Evolutionary conservation across 2,797 vertebrate genomes (phyloP), one percentile per base, ranked within the genome.

Genomic region (Ispidina picta): DNA sequence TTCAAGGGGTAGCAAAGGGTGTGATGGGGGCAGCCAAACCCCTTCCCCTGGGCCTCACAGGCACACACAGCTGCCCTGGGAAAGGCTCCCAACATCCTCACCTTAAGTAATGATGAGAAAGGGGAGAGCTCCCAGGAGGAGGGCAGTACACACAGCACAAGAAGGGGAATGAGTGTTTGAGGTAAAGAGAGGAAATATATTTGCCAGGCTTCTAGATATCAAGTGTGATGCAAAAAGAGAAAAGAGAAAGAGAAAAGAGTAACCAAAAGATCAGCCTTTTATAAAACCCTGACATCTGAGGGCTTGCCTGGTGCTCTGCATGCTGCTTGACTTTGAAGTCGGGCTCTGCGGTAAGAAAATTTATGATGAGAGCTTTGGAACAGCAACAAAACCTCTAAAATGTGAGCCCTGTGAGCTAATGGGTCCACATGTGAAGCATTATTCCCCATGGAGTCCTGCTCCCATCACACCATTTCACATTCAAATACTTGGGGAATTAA

Each of bases 1-100:
- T 65, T 4, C 31, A 7, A 5, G 12, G 25, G 10, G 28, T 43
- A 13, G 9, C 0, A 6, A 52, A 19, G 7, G 2, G 5, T 1
- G 3, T 1, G 5, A 4, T 23, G 49, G 13, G 58, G 21, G 28
- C 26, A 44, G 48, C 19, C 73, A 23, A 31, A 5, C 29, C 7
- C 70, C 23, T 13, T 10, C 69, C 20, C 3, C 3, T 7, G 0
- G 9, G 74, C 2, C 8, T 2, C 18, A 1, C 4, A 43, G 76
- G 29, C 15, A 56, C 72, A 29, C 2, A 2, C 11, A 28, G 9
- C 29, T 15, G 10, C 41, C 46, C 9, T 66, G 5, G 9, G 39
- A 58, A 46, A 28, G 21, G 51, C 23, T 48, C 31, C 15, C 0
- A 0, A 54, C 49, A 48, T 4, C 59, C 48, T 39, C 44, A 2